A percentile compares a stretch with the other conserved stretches of the same genome.
Evolutionary conservation across 2,888 invertebrate species (phyloP).

Genomic region (Ligdia adustata): DNA sequence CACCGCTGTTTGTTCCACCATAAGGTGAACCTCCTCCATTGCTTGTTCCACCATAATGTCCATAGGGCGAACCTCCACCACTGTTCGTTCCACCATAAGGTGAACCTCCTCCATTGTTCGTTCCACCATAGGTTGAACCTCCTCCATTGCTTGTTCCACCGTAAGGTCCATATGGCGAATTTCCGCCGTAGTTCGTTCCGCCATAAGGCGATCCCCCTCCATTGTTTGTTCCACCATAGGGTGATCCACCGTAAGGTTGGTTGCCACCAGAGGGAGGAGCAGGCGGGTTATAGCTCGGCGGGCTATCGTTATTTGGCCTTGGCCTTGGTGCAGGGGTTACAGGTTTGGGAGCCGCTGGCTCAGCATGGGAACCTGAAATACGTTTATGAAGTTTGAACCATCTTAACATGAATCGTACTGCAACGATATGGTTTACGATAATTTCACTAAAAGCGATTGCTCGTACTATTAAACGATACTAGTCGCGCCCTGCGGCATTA

Average conservation of each 20-base stretch:
- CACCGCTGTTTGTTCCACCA: slow-evolving; percentile 34
- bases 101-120: too few species aligned
- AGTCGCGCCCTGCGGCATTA: too few species aligned
- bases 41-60: slow-evolving; percentile 36
- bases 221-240: slow-evolving; percentile 31
- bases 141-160: slow-evolving; percentile 51
- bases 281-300: slow-evolving; percentile 75
- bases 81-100: slow-evolving; percentile 46
- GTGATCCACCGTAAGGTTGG: slow-evolving; percentile 34
- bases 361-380: slow-evolving; percentile 70
- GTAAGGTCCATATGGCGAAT: slow-evolving; percentile 40
- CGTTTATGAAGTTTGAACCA: too few species aligned
- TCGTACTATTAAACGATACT: too few species aligned
- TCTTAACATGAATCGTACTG: too few species aligned
- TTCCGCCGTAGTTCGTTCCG: slow-evolving; percentile 48
- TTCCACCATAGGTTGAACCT: slow-evolving; percentile 38
- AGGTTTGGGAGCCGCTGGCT: slow-evolving; percentile 60
- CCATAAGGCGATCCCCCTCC: slow-evolving; percentile 36
- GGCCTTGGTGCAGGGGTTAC: slow-evolving; percentile 57
- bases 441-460: too few species aligned
- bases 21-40: slow-evolving; percentile 36
- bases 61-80: slow-evolving; percentile 32
- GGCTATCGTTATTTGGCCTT: slow-evolving; percentile 58
- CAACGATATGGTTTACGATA: too few species aligned
- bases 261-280: slow-evolving; percentile 57